Conservation (phyloP, 2,888 invertebrate genomes). For the Pheosia gnoma region DNA sequence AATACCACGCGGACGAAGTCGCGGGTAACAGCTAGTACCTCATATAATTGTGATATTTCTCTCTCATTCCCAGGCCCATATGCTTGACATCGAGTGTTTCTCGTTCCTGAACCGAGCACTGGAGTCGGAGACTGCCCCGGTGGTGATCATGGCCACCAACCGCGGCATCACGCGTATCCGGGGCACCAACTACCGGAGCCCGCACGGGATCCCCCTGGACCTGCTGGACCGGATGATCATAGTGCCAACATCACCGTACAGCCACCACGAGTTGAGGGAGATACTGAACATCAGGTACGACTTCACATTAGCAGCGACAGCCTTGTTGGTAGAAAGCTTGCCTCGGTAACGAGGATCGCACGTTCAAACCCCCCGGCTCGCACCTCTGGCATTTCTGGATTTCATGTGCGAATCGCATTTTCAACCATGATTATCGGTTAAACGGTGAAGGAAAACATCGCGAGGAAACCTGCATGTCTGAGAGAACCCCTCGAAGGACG, state of each 20-base stretch:
- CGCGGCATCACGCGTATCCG: conserved; percentile 97
- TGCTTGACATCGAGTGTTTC: conserved; percentile 99
- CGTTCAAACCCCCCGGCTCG: no score
- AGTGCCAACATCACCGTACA: conserved; percentile 94
- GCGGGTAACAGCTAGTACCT: no score
- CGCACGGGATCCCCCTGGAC: conserved; percentile 99
- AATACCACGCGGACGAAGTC: no score
- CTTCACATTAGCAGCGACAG: no score
- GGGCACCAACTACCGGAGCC: conserved; percentile 96
- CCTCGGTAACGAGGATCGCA: no score
- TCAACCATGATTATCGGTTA: no score
- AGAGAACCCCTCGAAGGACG: no score
- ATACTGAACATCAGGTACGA: conserved; percentile 91
- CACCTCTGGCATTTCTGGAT: no score
- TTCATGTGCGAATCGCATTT: no score
- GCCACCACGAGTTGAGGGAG: conserved; percentile 94
- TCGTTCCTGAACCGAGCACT: conserved; percentile 98
- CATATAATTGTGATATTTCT: background rate
- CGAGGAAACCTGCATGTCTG: no score
- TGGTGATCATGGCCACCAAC: conserved; percentile 99
- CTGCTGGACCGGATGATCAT: conserved; percentile 97
- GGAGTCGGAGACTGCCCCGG: conserved; percentile 98
- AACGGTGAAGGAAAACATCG: no score
- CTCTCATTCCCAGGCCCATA: conserved; percentile 88
- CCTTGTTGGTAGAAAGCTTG: no score